Evolutionary conservation across 2,888 invertebrate genomes (phyloP).

Genomic region (Ormyrus pomaceus): DNA sequence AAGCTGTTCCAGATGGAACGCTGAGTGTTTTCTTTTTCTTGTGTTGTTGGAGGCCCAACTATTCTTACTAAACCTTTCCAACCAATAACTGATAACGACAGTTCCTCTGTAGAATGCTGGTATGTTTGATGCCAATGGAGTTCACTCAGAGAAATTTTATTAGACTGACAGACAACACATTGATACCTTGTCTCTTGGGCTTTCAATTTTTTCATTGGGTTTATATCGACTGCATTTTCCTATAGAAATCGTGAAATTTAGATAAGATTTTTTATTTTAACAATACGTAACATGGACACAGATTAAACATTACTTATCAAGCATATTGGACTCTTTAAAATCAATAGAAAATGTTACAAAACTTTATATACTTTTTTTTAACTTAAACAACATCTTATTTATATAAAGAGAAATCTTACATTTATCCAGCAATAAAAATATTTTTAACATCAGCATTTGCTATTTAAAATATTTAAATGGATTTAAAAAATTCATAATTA

Average conservation of each 20-base stretch:
- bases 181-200: constrained; percentile 58
- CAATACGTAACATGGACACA: no score
- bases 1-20: constrained; percentile 53
- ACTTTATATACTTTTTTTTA: no score
- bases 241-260: constrained; percentile 6
- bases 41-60: constrained; percentile 32
- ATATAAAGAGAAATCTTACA: no score
- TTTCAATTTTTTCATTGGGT: constrained; percentile 39
- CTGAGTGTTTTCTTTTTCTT: constrained; percentile 50
- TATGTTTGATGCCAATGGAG: constrained; percentile 66
- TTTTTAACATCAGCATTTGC: not conserved
- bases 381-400: no score
- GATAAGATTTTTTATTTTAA: no score
- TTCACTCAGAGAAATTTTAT: constrained; percentile 60
- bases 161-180: constrained; percentile 65
- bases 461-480: not conserved
- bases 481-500: not conserved
- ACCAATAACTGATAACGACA: constrained; percentile 65
- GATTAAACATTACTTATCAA: no score
- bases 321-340: no score
- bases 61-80: constrained; percentile 61
- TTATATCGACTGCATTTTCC: constrained; percentile 45
- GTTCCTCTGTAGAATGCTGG: constrained; percentile 64
- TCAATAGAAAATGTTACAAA: no score
- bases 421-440: not conserved